Base-by-base conservation (phyloP, 2,797 vertebrate genomes). In the Bothrops alternatus region DNA sequence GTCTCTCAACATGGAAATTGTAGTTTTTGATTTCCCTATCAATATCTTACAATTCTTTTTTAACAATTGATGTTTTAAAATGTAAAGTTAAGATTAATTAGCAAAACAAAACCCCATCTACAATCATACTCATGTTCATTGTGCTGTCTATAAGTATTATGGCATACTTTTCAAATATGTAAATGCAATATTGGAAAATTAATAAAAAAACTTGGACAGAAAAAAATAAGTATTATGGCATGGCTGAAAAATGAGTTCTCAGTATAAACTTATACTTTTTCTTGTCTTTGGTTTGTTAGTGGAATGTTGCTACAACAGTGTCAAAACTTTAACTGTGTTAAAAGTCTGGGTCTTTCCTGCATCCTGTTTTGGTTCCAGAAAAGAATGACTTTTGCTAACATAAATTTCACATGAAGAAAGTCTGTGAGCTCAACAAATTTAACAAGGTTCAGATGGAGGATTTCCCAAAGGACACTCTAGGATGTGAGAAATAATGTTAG, bases 31-130 rank as follows among this genome's bases (percentile, higher is more conserved):
- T 57, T 73, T 47, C 13, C 87, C 56, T 55, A 95, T 50, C 47
- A 6, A 87, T 88, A 69, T 53, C 93, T 32, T 86, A 93, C 93
- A 92, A 93, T 95, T 94, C 92, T 90, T 92, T 88, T 92, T 93
- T 89, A 65, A 3, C 13, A 0, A 92, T 57, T 18, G 82, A 93
- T 90, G 61, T 50, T 12, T 3, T 96, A 0, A 0, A 11, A 88
- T 23, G 5, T 63, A 61, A 14, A 14, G 90, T 87, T 56, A 82
- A 92, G 87, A 96, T 26, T 4, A 63, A 3, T 88, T 87, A 25
- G 26, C 50, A 94, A 57, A 0, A 0, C 60, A 63, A 12, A 86
- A 55, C 86, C 91, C 37, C 37, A 90, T 65, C 32, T 61, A 11
- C 3, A 88, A 23, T 7, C 12, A 50, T n/a, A 11, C 61, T 37